A percentile compares a stretch with the other conserved stretches of the same genome.
phyloP scores from a whole-genome alignment of 2,888 invertebrate genomes.

The Nezara viridula region DNA sequence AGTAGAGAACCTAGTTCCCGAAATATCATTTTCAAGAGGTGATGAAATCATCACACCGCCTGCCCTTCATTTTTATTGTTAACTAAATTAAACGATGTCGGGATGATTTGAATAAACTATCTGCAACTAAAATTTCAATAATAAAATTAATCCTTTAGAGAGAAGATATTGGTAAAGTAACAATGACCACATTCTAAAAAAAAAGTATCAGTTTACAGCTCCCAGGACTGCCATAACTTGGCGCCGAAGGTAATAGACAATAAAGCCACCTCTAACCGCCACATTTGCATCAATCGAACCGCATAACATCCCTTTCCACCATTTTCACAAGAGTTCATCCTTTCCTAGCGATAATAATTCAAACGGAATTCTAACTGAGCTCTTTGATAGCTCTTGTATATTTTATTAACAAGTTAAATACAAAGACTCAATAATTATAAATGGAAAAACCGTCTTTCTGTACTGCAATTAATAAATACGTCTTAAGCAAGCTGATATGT shows the following conservation, averaged over 20 bases:
- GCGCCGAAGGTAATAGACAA: not conserved
- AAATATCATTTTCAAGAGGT: no score
- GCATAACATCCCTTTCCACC: not conserved
- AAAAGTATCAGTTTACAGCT: not conserved
- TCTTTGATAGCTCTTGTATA: not conserved
- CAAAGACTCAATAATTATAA: no score
- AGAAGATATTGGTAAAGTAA: not conserved
- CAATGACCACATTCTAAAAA: not conserved
- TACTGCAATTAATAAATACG: no score
- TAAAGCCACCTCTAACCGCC: conserved; percentile 19
- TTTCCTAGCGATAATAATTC: not conserved
- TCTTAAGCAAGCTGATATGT: no score
- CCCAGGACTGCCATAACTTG: not conserved
- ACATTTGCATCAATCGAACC: conserved; percentile 33
- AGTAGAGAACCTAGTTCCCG: no score
- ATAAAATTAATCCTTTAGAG: not conserved
- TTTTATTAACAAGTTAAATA: no score
- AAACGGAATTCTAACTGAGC: not conserved
- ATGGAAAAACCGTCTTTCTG: no score
- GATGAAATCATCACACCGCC: no score
- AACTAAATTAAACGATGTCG: no score
- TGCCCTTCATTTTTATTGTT: no score
- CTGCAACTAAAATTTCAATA: not conserved
- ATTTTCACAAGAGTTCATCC: not conserved
- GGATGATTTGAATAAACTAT: no score